A percentile compares a stretch with the other conserved stretches of the same genome.
Conservation (phyloP, 2,797 vertebrate genomes). For the Sebastes diploproa region DNA sequence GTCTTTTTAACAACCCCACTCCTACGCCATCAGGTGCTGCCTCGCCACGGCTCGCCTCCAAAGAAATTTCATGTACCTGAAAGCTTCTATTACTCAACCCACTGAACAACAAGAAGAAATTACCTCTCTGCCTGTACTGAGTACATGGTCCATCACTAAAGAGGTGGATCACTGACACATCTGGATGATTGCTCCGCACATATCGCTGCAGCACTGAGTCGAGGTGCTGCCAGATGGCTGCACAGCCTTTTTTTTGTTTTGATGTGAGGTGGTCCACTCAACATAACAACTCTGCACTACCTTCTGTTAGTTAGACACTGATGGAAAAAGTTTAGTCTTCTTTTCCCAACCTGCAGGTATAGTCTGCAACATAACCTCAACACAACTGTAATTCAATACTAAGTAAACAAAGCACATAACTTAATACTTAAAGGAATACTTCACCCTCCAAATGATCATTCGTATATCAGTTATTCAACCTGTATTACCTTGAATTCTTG, state of each 20-base stretch:
- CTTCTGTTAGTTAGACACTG: neutral
- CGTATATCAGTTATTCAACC: too few relatives aligned
- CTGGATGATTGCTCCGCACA: slow-evolving; percentile 30
- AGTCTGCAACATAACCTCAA: neutral
- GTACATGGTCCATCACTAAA: slow-evolving; percentile 23
- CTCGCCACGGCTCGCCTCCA: neutral
- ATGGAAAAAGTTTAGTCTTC: neutral
- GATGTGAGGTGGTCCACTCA: slow-evolving; percentile 8
- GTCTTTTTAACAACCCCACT: slow-evolving; percentile 32
- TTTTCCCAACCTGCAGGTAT: neutral
- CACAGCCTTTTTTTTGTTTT: slow-evolving; percentile 4
- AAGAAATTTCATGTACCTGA: slow-evolving; percentile 33
- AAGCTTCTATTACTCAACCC: slow-evolving; percentile 44
- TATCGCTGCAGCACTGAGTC: neutral
- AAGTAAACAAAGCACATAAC: neutral
- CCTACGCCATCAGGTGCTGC: slow-evolving; percentile 12
- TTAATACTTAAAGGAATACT: neutral
- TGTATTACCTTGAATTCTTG: too few relatives aligned
- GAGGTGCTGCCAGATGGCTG: slow-evolving; percentile 35
- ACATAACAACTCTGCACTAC: neutral
- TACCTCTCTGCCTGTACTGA: neutral
- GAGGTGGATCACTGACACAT: slow-evolving; percentile 44
- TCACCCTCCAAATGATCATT: too few relatives aligned
- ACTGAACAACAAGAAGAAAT: slow-evolving; percentile 27
- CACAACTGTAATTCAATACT: neutral